Conservation (phyloP, 2,113 vertebrate genomes). For the Tragulus kanchil region DNA sequence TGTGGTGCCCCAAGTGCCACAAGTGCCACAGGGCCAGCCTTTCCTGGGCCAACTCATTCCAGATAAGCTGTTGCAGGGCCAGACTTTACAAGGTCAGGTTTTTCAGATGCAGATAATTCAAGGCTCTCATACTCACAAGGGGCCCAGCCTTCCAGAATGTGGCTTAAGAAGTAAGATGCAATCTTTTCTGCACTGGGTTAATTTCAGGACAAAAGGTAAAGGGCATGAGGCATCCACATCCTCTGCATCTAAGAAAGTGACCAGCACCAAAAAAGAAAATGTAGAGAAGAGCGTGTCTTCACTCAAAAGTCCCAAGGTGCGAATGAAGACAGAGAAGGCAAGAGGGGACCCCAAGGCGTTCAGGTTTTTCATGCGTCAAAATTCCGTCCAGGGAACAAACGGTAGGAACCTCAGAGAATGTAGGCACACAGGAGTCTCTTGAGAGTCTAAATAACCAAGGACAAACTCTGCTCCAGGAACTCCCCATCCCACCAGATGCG, state of each 20-base stretch:
- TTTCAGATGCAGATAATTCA: background rate
- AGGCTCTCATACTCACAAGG: background rate
- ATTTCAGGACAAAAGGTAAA: constrained; percentile 24
- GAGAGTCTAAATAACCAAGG: background rate
- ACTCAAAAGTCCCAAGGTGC: background rate
- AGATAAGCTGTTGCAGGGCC: background rate
- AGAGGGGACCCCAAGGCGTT: background rate
- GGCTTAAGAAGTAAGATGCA: constrained; percentile 59
- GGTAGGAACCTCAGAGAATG: background rate
- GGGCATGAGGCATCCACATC: background rate
- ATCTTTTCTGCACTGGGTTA: constrained; percentile 45
- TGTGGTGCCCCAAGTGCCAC: background rate
- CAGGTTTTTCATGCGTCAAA: too few relatives aligned
- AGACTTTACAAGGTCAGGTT: background rate
- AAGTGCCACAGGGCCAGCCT: background rate
- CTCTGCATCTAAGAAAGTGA: background rate
- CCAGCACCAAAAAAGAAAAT: constrained; percentile 27
- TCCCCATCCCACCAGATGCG: background rate
- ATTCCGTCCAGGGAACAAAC: background rate
- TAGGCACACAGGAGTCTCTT: background rate
- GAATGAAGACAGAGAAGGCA: background rate
- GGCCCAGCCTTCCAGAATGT: constrained; percentile 16
- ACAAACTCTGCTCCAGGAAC: background rate
- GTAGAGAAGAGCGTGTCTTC: background rate
- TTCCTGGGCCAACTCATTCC: background rate